phyloP scores from a whole-genome alignment of 2,888 invertebrate genomes.

The Calliphora vomitoria region DNA sequence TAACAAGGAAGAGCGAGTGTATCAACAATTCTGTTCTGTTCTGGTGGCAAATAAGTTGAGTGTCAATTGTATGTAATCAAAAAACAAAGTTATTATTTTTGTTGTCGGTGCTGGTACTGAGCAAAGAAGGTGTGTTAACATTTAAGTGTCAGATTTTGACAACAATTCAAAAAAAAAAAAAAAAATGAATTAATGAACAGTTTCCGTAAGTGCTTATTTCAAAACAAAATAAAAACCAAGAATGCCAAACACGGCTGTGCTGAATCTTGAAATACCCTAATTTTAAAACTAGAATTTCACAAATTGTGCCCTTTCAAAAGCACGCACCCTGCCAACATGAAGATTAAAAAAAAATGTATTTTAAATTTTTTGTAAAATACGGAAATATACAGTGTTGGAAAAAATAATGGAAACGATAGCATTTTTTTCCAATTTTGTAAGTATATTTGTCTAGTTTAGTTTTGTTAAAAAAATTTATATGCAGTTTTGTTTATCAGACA shows the following conservation, averaged over 20 bases:
- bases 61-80: conserved; percentile 57
- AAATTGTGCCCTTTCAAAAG: too few relatives aligned
- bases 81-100: conserved; percentile 51
- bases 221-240: conserved; percentile 11
- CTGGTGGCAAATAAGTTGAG: conserved; percentile 48
- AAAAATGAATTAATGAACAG: conserved; percentile 49
- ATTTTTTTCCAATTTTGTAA: too few relatives aligned
- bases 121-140: conserved; percentile 41
- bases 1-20: conserved; percentile 8
- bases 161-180: conserved; percentile 22
- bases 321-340: too few relatives aligned
- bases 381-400: too few relatives aligned
- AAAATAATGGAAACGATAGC: too few relatives aligned
- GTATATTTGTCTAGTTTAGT: too few relatives aligned
- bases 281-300: too few relatives aligned
- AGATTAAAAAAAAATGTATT: too few relatives aligned
- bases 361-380: too few relatives aligned
- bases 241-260: not conserved
- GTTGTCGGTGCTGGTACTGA: not conserved
- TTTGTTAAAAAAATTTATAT: too few relatives aligned
- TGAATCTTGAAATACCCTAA: too few relatives aligned
- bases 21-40: conserved; percentile 28
- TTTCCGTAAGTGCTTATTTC: conserved; percentile 20
- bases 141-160: conserved; percentile 56
- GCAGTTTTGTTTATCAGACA: too few relatives aligned